Conservation (phyloP, 2,888 invertebrate species). For the Drosophila ezoana region DNA sequence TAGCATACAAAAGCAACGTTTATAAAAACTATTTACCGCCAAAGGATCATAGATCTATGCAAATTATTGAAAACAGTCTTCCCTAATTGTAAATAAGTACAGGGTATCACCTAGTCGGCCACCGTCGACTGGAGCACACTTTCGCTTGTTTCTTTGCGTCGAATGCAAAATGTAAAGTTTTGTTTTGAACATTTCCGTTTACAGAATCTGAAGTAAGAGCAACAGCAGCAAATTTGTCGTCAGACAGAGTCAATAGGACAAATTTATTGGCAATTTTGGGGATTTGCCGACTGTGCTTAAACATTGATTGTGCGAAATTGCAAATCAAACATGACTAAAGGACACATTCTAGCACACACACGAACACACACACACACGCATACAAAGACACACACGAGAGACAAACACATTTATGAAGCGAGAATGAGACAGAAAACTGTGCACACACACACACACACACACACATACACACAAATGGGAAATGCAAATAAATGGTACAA, state of each 20-base stretch:
- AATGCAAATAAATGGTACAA: constrained; percentile 70
- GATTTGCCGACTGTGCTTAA: constrained; percentile 68
- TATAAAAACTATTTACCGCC: neutral
- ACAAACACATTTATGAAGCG: neutral
- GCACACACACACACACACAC: constrained; percentile 23
- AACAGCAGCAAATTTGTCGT: constrained; percentile 63
- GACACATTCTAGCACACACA: constrained; percentile 41
- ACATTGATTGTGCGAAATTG: constrained; percentile 75
- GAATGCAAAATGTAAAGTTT: constrained; percentile 9
- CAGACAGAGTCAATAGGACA: constrained; percentile 72
- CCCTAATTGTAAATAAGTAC: neutral
- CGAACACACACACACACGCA: constrained; percentile 10
- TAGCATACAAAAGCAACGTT: too few relatives aligned
- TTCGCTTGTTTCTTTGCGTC: neutral
- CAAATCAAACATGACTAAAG: constrained; percentile 78
- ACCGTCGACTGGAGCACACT: neutral
- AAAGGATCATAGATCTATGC: too few relatives aligned
- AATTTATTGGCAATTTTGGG: constrained; percentile 79
- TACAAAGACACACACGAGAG: neutral
- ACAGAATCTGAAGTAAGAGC: constrained; percentile 15
- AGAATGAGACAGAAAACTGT: constrained; percentile 6
- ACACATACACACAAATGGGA: constrained; percentile 45
- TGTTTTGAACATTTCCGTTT: constrained; percentile 20
- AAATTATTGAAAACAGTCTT: too few relatives aligned
- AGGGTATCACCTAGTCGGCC: neutral